phyloP scores from a whole-genome alignment of 2,888 invertebrate genomes.

The Pimpla rufipes region DNA sequence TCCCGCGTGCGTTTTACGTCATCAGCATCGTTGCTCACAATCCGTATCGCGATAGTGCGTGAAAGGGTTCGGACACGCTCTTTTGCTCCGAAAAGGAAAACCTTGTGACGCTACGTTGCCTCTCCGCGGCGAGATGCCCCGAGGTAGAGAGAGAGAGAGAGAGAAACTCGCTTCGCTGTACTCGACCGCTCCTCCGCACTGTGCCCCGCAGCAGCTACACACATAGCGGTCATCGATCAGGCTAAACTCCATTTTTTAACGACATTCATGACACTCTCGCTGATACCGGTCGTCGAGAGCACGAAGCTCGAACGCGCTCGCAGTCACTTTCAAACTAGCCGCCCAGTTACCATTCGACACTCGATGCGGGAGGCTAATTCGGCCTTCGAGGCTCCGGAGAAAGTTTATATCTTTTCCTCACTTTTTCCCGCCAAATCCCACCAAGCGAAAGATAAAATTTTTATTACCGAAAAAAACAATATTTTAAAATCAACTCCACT shows the following conservation, averaged over 20 bases:
- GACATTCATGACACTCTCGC: no score
- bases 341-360: no score
- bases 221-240: neutral
- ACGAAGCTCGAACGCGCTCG: no score
- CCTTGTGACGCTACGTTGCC: conserved; percentile 52
- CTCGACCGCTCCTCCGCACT: neutral
- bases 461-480: neutral
- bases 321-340: no score
- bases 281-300: no score
- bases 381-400: conserved; percentile 43
- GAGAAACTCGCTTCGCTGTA: neutral
- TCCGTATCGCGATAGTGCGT: conserved; percentile 48
- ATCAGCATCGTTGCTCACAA: conserved; percentile 15
- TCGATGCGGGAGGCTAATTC: neutral
- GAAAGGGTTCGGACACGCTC: conserved; percentile 79
- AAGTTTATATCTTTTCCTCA: conserved; percentile 48
- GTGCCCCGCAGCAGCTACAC: neutral
- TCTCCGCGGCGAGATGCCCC: conserved; percentile 19
- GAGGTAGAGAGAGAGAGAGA: conserved; percentile 33
- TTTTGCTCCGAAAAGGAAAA: conserved; percentile 83
- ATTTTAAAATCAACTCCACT: no score
- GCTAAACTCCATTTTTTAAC: no score
- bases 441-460: no score
- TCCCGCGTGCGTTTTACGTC: no score
- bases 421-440: no score